phyloP scores from a whole-genome alignment of 2,797 vertebrate genomes.

The Hoplostethus atlanticus region DNA sequence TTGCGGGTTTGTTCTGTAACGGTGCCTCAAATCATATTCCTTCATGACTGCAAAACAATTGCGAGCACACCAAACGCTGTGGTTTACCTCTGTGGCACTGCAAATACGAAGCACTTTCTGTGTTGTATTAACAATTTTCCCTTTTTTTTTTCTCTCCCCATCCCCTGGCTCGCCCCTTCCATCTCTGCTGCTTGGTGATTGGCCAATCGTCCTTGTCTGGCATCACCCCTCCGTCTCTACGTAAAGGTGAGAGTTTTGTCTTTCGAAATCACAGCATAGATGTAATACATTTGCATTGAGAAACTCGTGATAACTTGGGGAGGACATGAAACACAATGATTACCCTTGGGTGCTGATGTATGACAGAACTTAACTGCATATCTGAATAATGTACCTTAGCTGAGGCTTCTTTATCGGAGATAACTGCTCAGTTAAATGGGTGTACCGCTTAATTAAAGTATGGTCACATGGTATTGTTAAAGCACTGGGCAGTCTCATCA shows the following conservation, averaged over 20 bases:
- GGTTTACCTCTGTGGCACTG: conserved; percentile 13
- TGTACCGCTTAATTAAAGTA: conserved; percentile 1
- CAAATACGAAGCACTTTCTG: conserved; percentile 22
- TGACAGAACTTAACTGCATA: not conserved
- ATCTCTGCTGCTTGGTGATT: conserved; percentile 22
- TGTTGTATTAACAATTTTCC: conserved; percentile 26
- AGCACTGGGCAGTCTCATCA: too few species aligned
- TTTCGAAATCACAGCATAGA: conserved; percentile 7
- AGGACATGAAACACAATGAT: too few species aligned
- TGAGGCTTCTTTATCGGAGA: not conserved
- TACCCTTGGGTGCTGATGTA: too few species aligned
- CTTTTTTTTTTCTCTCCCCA: conserved; percentile 20
- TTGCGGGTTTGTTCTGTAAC: not conserved
- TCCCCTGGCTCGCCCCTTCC: conserved; percentile 3
- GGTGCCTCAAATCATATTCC: conserved; percentile 2
- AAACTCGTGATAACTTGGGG: not conserved
- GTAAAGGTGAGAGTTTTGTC: conserved; percentile 74
- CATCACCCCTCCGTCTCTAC: conserved; percentile 29
- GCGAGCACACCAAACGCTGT: not conserved
- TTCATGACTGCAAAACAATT: conserved; percentile 4
- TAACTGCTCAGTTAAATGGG: conserved; percentile 7
- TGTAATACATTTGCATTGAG: not conserved
- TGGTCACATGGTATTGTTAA: not conserved
- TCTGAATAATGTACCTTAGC: not conserved
- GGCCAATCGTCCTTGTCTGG: conserved; percentile 17